These are phyloP conservation scores for Calyptomena viridis DNA, from an alignment of 2,113 vertebrate genomes.

Conservation along the genomic window DNA sequence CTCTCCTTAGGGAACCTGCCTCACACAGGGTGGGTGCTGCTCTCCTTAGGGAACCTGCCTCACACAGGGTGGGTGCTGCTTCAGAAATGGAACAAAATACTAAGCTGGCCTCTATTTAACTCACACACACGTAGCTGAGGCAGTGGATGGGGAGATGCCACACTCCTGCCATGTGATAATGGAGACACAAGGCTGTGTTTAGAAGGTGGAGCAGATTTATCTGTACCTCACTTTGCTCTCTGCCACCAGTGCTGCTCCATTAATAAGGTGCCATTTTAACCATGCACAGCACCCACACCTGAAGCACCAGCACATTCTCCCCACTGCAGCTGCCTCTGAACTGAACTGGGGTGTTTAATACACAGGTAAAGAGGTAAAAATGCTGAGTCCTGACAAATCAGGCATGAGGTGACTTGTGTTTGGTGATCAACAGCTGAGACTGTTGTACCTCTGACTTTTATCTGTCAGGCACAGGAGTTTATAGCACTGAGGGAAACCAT, in stretches of 20 bases:
- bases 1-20: neutral
- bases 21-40: neutral
- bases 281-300: neutral
- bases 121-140: neutral
- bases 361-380: neutral
- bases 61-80: neutral
- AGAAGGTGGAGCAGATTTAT: neutral
- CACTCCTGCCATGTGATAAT: neutral
- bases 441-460: neutral
- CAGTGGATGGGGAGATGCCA: neutral
- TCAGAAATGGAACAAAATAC: neutral
- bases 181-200: neutral
- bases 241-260: neutral
- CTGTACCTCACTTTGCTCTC: neutral
- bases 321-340: neutral
- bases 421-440: neutral
- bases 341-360: rapidly evolving
- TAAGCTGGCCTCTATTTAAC: neutral
- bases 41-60: neutral
- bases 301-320: neutral
- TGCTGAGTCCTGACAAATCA: neutral
- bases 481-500: neutral
- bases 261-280: neutral
- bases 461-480: neutral
- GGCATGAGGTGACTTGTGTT: neutral